phyloP scores from a whole-genome alignment of 2,113 vertebrate species.

The Lophotis ruficrista region DNA sequence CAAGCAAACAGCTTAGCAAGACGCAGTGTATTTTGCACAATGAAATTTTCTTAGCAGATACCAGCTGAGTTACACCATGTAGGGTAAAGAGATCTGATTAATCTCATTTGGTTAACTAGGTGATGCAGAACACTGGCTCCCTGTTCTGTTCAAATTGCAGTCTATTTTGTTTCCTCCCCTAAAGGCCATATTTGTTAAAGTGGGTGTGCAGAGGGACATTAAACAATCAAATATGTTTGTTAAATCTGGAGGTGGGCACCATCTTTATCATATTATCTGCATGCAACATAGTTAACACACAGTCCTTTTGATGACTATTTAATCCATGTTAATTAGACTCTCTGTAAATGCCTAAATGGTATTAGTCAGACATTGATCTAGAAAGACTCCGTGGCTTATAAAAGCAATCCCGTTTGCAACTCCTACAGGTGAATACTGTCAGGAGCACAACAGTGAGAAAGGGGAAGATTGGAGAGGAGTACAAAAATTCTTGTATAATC shows the following conservation, averaged over 20 bases:
- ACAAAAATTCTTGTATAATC: neutral
- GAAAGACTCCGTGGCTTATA: neutral
- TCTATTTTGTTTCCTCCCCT: neutral
- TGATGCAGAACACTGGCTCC: neutral
- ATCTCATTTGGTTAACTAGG: conserved; percentile 9
- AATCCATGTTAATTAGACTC: neutral
- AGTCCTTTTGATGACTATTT: neutral
- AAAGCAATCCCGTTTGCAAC: neutral
- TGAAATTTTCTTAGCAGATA: conserved; percentile 40
- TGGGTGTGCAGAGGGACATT: neutral
- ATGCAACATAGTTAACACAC: neutral
- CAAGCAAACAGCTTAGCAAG: conserved; percentile 46
- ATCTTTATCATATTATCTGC: neutral
- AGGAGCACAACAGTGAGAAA: neutral
- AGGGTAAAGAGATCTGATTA: neutral
- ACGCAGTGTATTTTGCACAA: conserved; percentile 30
- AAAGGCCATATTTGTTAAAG: neutral
- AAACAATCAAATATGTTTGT: neutral
- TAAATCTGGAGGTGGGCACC: neutral
- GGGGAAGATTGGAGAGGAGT: neutral
- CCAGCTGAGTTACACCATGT: neutral
- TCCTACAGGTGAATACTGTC: neutral
- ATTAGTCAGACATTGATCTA: neutral
- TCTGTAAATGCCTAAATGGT: neutral
- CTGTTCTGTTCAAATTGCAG: neutral